Percentiles rank a stretch among this genome's conserved stretches.
Evolutionary conservation across 2,113 vertebrate species (phyloP).

Genomic region (Dinomys branickii): DNA sequence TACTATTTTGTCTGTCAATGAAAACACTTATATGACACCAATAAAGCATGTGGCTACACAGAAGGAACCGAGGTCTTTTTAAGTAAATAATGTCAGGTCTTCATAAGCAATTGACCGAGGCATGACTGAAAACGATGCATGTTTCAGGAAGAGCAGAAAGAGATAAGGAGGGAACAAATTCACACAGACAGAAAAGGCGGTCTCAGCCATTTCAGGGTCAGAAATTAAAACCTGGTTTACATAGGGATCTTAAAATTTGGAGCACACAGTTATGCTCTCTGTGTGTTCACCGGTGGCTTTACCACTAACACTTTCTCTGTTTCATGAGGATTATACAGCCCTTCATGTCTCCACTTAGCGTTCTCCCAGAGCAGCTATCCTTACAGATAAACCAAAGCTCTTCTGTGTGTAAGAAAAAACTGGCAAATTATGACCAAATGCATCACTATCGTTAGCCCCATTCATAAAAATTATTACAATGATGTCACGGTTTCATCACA

Average conservation of each 20-base stretch:
- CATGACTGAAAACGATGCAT: neutral
- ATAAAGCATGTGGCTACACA: neutral
- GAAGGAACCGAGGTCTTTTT: neutral
- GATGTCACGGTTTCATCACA: neutral
- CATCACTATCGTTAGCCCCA: neutral
- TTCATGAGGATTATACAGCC: neutral
- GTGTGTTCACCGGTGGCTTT: neutral
- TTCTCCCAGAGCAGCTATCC: neutral
- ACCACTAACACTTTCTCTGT: neutral
- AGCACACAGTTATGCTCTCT: neutral
- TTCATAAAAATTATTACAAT: neutral
- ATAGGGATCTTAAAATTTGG: neutral
- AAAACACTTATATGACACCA: neutral
- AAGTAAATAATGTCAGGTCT: neutral
- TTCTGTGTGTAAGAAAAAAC: neutral
- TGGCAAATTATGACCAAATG: neutral
- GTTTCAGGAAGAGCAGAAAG: constrained; percentile 9
- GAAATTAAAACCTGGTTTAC: neutral
- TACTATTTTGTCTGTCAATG: neutral
- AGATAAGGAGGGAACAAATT: neutral
- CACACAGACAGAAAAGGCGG: neutral
- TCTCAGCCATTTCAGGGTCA: neutral
- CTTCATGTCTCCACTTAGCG: neutral
- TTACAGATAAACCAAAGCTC: neutral
- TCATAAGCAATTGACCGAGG: neutral